A percentile compares a stretch with the other conserved stretches of the same genome.
Conservation (phyloP, 2,888 invertebrate species). For the Phragmatobia fuliginosa region DNA sequence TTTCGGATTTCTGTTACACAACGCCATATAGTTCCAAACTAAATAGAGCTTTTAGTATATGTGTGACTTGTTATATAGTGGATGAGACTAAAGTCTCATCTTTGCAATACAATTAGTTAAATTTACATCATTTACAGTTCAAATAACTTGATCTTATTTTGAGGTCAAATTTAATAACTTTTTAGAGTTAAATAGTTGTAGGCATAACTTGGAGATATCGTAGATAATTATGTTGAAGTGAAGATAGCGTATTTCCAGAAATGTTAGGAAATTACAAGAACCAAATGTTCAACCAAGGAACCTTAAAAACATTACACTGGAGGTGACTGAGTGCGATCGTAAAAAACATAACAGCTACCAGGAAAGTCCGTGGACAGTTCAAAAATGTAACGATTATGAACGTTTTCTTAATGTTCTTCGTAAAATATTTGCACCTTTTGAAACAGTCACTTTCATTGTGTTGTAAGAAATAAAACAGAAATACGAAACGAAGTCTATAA, state of each 20-base stretch:
- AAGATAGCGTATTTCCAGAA: not conserved
- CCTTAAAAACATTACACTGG: constrained; percentile 62
- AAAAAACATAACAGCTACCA: constrained; percentile 60
- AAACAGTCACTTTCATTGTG: constrained; percentile 9
- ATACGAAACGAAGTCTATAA: not conserved
- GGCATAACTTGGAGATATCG: not conserved
- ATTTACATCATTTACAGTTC: no score
- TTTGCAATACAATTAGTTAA: no score
- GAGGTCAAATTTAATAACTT: no score
- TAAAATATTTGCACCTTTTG: constrained; percentile 43
- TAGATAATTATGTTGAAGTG: not conserved
- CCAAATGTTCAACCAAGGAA: not conserved
- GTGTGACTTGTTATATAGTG: no score
- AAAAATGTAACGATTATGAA: constrained; percentile 43
- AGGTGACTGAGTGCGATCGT: constrained; percentile 64
- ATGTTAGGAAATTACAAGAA: not conserved
- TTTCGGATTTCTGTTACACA: no score
- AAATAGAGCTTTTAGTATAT: no score
- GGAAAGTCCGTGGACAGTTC: constrained; percentile 57
- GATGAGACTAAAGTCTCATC: not conserved
- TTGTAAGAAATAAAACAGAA: constrained; percentile 10
- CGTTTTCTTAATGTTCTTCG: constrained; percentile 29
- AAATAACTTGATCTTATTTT: no score
- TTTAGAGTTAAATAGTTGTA: no score
- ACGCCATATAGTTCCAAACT: no score